Conservation (phyloP, 2,888 invertebrate genomes). For the Ectemnius lituratus region DNA sequence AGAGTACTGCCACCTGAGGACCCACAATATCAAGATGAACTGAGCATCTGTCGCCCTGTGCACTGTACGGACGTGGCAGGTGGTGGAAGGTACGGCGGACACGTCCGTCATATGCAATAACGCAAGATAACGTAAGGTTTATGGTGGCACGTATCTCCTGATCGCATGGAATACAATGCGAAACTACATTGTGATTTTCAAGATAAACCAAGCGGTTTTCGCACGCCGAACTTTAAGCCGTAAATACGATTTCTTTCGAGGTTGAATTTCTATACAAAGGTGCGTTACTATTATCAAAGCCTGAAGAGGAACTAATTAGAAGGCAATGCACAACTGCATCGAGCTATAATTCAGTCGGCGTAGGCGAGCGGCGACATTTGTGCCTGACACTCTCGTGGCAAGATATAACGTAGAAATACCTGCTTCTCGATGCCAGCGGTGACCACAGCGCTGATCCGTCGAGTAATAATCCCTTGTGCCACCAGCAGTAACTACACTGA, state of each 20-base stretch:
- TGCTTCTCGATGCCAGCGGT: conserved; percentile 50
- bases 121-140: conserved; percentile 68
- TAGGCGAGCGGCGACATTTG: neutral
- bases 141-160: conserved; percentile 59
- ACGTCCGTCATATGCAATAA: conserved; percentile 72
- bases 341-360: neutral
- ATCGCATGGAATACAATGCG: conserved; percentile 39
- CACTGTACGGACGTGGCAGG: conserved; percentile 3
- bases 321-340: no score
- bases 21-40: conserved; percentile 43
- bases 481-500: conserved; percentile 51
- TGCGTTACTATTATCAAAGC: neutral
- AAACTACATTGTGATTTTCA: conserved; percentile 33
- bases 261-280: no score
- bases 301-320: neutral
- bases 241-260: no score
- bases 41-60: conserved; percentile 39
- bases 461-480: conserved; percentile 26
- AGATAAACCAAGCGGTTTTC: conserved; percentile 19
- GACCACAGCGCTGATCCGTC: conserved; percentile 39
- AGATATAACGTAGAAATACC: conserved; percentile 36
- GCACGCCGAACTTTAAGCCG: neutral
- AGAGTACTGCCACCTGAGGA: neutral
- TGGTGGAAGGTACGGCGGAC: conserved; percentile 37
- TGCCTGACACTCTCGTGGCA: neutral